Conservation (phyloP, 2,113 vertebrate species). For the Oryzias melastigma region DNA sequence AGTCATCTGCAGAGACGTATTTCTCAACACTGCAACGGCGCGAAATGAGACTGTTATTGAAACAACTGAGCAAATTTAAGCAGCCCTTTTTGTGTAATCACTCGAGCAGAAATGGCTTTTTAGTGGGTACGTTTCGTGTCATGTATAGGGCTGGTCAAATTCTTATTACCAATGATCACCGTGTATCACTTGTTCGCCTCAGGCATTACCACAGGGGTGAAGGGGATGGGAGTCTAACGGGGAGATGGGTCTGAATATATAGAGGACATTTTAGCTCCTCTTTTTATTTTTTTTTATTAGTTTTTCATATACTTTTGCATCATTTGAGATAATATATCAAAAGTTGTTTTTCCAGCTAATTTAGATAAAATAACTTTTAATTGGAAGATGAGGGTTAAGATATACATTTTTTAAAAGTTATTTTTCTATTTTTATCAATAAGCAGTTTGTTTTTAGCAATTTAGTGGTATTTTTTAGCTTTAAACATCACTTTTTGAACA, state of each 20-base stretch:
- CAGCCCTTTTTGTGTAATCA: slow-evolving; percentile 6
- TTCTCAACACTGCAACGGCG: neutral
- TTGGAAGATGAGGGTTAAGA: no score
- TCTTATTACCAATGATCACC: neutral
- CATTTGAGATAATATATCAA: no score
- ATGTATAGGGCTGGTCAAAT: neutral
- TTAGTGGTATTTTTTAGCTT: no score
- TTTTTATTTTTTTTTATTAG: no score
- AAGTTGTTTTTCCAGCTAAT: no score
- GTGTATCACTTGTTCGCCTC: neutral
- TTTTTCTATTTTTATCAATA: no score
- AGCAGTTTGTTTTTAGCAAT: no score
- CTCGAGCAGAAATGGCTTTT: slow-evolving; percentile 11
- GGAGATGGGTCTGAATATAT: neutral
- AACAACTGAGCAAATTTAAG: slow-evolving; percentile 2
- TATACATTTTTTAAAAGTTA: no score
- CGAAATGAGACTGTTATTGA: slow-evolving; percentile 11
- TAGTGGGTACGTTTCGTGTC: neutral
- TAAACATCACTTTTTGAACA: no score
- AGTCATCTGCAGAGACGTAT: neutral
- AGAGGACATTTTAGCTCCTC: no score
- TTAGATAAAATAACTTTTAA: no score
- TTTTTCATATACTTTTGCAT: no score
- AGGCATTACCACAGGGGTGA: neutral
- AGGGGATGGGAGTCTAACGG: neutral